Percentiles rank a stretch among this genome's conserved stretches.
These are phyloP conservation scores for Hyaena hyaena DNA, from an alignment of 2,113 vertebrate genomes.

Conservation along the genomic window DNA sequence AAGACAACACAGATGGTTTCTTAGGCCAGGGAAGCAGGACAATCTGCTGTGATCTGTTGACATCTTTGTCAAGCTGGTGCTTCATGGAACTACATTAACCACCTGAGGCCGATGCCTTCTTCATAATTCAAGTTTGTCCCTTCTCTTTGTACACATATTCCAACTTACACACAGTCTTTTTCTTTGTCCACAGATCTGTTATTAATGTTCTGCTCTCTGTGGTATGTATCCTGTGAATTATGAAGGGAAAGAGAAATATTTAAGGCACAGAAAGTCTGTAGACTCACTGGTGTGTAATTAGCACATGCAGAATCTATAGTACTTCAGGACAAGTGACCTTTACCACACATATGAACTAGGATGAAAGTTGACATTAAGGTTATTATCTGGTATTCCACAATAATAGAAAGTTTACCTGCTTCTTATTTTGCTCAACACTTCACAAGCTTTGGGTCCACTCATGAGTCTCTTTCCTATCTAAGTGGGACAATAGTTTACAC, in stretches of 20 bases:
- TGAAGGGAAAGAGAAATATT: neutral
- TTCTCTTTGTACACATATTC: neutral
- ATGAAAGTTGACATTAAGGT: conserved; percentile 48
- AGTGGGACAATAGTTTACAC: neutral
- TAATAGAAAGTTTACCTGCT: conserved; percentile 33
- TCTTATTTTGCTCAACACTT: conserved; percentile 59
- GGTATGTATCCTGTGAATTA: neutral
- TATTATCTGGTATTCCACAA: conserved; percentile 20
- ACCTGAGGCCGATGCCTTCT: neutral
- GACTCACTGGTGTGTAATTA: neutral
- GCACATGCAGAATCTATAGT: conserved; percentile 51
- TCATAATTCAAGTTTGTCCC: neutral
- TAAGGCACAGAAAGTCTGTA: neutral
- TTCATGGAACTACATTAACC: neutral
- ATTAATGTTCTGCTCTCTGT: neutral
- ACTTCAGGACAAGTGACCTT: conserved; percentile 40
- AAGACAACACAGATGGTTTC: neutral
- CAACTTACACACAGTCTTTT: neutral
- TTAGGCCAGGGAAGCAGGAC: neutral
- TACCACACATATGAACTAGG: conserved; percentile 9
- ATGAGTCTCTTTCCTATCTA: neutral
- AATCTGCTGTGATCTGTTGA: neutral
- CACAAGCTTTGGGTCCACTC: neutral
- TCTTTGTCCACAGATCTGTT: neutral
- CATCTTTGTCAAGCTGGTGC: neutral